Evolutionary conservation across 2,888 invertebrate species (phyloP).

Genomic region (Drosophila subsilvestris): DNA sequence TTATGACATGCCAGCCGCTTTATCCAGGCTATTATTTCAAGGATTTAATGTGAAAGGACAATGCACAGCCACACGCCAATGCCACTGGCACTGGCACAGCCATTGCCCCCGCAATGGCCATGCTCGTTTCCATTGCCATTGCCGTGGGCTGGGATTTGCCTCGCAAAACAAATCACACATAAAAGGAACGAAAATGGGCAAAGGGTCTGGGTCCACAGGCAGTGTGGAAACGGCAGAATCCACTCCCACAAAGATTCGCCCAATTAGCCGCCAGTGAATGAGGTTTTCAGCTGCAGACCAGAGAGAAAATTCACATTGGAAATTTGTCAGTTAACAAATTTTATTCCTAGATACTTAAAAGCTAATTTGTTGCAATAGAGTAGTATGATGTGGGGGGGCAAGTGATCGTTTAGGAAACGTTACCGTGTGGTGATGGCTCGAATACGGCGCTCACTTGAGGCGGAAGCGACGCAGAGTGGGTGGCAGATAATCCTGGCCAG

Average conservation of each 20-base stretch:
- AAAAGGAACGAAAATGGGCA: constrained; percentile 42
- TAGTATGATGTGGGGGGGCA: constrained; percentile 41
- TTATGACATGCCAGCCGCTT: constrained; percentile 70
- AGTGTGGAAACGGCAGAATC: constrained; percentile 29
- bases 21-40: constrained; percentile 79
- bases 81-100: not conserved
- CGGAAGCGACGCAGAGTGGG: constrained; percentile 73
- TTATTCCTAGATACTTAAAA: constrained; percentile 64
- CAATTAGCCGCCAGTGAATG: constrained; percentile 63
- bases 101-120: constrained; percentile 12
- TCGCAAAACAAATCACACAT: constrained; percentile 67
- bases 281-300: constrained; percentile 15
- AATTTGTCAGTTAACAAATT: constrained; percentile 55
- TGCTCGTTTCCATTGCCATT: constrained; percentile 8
- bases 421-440: constrained; percentile 37
- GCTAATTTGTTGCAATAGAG: constrained; percentile 41
- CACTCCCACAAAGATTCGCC: constrained; percentile 37
- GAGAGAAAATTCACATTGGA: constrained; percentile 34
- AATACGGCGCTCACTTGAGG: constrained; percentile 58
- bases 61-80: constrained; percentile 54
- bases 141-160: constrained; percentile 61
- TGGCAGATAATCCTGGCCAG: constrained; percentile 65
- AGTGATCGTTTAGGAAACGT: constrained; percentile 59
- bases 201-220: constrained; percentile 26
- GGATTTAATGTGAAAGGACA: constrained; percentile 74